Conservation (phyloP, 2,888 invertebrate genomes). For the Phragmatobia fuliginosa region DNA sequence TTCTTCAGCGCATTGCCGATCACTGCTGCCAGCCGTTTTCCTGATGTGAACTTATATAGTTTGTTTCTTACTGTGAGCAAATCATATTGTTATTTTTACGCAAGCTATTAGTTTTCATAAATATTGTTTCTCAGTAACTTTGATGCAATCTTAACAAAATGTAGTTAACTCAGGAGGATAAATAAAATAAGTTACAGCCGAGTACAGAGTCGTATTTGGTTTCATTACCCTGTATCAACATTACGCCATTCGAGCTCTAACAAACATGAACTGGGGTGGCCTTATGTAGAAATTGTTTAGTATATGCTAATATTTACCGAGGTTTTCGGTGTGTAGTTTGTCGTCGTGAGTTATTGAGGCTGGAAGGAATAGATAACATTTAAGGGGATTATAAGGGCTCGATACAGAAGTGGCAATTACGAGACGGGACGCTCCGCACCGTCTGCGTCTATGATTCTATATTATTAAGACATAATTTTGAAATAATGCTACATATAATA, state of each 20-base stretch:
- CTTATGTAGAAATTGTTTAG: constrained; percentile 57
- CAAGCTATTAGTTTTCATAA: background rate
- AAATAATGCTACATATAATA: background rate
- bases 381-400: constrained; percentile 36
- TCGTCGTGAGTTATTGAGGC: constrained; percentile 52
- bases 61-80: background rate
- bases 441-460: background rate
- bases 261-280: constrained; percentile 47
- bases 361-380: constrained; percentile 50
- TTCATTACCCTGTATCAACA: constrained; percentile 65
- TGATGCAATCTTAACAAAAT: constrained; percentile 8
- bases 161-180: constrained; percentile 28
- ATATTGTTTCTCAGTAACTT: background rate
- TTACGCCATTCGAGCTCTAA: constrained; percentile 42
- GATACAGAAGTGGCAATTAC: constrained; percentile 40
- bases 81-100: background rate
- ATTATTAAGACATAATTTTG: constrained; percentile 14
- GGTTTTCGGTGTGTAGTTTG: constrained; percentile 59
- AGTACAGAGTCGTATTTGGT: constrained; percentile 57
- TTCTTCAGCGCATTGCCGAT: too few species aligned
- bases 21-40: too few species aligned
- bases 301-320: constrained; percentile 61
- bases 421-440: background rate
- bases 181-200: constrained; percentile 39
- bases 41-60: too few species aligned